A percentile compares a stretch with the other conserved stretches of the same genome.
Conservation (phyloP, 2,888 invertebrate genomes). For the Ceratothoa steindachneri region DNA sequence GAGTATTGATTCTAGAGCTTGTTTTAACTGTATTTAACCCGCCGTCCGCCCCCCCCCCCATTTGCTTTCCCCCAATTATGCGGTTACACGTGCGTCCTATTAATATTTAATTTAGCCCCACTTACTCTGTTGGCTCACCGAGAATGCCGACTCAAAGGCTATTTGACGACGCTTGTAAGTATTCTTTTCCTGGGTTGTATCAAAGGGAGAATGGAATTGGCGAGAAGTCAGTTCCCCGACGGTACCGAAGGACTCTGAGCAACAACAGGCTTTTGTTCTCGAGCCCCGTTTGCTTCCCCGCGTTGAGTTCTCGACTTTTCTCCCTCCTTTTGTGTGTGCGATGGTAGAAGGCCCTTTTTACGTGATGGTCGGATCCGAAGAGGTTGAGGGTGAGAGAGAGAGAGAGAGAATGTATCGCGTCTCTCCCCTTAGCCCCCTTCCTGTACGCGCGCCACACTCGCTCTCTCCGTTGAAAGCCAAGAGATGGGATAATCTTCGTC, state of each 20-base stretch:
- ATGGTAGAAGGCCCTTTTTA: no score
- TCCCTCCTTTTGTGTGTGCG: no score
- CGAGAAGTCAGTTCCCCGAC: background rate
- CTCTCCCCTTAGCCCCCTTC: background rate
- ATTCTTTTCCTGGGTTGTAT: background rate
- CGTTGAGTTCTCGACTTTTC: no score
- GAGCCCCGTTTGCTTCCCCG: no score
- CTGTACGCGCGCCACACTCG: no score
- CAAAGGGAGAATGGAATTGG: background rate
- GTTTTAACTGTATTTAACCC: no score
- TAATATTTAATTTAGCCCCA: background rate
- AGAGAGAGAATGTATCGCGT: no score
- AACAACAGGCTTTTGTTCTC: no score
- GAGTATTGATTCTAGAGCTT: no score
- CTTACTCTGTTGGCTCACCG: background rate
- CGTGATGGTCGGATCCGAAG: no score
- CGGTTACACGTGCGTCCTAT: background rate
- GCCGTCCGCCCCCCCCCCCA: background rate
- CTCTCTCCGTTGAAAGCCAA: slow-evolving; percentile 18
- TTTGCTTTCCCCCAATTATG: slow-evolving; percentile 3
- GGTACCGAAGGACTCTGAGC: no score
- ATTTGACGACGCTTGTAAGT: background rate
- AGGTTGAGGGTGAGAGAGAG: no score
- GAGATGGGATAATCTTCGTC: slow-evolving; percentile 30
- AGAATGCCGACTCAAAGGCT: background rate